Evolutionary conservation across 2,888 invertebrate species (phyloP).

Genomic region (Hybos culiciformis): DNA sequence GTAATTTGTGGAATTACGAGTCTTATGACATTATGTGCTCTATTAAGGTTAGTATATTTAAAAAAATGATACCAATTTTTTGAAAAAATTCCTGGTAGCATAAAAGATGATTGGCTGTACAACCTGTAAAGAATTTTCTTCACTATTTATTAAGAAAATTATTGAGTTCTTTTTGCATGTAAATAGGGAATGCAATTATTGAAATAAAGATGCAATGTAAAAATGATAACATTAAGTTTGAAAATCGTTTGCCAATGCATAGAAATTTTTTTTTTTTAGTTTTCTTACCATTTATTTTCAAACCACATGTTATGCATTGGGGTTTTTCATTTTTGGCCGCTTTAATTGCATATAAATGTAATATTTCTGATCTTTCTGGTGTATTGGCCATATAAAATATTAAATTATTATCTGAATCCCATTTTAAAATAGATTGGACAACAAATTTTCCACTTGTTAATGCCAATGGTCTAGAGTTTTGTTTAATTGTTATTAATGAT

Average conservation of each 20-base stretch:
- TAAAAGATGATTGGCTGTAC: no score
- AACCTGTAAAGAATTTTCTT: no score
- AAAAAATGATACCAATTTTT: no score
- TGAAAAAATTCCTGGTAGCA: no score
- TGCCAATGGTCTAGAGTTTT: conserved; percentile 26
- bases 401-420: conserved; percentile 50
- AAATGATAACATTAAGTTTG: no score
- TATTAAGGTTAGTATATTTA: no score
- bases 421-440: conserved; percentile 58
- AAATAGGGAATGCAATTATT: no score
- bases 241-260: neutral
- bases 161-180: no score
- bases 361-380: conserved; percentile 56
- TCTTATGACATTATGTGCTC: no score
- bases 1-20: no score
- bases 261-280: neutral
- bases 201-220: no score
- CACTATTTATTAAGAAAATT: no score
- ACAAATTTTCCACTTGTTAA: conserved; percentile 52
- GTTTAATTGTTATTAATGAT: conserved; percentile 40
- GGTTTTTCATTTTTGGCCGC: conserved; percentile 34
- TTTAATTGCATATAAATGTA: conserved; percentile 66
- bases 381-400: conserved; percentile 77
- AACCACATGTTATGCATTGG: conserved; percentile 64
- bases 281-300: conserved; percentile 19